Percentiles rank a stretch among this genome's conserved stretches.
phyloP scores from a whole-genome alignment of 2,113 vertebrate genomes.

The Rhizomys pruinosus region DNA sequence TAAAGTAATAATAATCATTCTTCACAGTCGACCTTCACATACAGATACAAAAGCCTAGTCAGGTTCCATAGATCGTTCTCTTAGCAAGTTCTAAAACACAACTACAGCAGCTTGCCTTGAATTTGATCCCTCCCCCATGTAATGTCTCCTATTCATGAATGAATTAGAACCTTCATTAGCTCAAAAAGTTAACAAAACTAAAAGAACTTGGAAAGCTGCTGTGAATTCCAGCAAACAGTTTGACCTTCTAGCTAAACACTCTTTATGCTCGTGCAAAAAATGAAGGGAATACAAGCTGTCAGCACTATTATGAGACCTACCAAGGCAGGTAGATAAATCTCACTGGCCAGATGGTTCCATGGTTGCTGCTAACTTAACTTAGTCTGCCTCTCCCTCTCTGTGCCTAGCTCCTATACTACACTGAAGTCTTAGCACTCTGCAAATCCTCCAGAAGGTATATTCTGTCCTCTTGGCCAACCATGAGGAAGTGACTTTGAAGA shows the following conservation, averaged over 20 bases:
- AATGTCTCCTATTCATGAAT: not conserved
- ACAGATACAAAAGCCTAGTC: not conserved
- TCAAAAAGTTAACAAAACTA: not conserved
- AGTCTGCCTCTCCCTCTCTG: not conserved
- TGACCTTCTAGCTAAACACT: not conserved
- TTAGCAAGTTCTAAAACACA: conserved; percentile 1
- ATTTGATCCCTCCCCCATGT: not conserved
- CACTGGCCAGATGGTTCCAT: not conserved
- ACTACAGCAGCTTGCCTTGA: not conserved
- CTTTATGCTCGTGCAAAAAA: not conserved
- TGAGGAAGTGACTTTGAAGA: not conserved
- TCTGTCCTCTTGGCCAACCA: not conserved
- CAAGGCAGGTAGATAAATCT: not conserved
- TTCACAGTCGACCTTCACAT: not conserved
- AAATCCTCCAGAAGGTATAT: not conserved
- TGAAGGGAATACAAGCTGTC: not conserved
- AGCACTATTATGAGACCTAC: not conserved
- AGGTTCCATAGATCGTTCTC: not conserved
- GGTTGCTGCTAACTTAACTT: not conserved
- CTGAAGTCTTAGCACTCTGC: not conserved
- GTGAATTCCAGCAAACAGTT: not conserved
- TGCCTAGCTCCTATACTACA: not conserved
- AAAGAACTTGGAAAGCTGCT: not conserved
- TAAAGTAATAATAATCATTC: not conserved
- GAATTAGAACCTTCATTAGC: not conserved